Percentiles rank a stretch among this genome's conserved stretches.
Evolutionary conservation across 2,888 invertebrate species (phyloP).

Genomic region (Xestia ashworthii): DNA sequence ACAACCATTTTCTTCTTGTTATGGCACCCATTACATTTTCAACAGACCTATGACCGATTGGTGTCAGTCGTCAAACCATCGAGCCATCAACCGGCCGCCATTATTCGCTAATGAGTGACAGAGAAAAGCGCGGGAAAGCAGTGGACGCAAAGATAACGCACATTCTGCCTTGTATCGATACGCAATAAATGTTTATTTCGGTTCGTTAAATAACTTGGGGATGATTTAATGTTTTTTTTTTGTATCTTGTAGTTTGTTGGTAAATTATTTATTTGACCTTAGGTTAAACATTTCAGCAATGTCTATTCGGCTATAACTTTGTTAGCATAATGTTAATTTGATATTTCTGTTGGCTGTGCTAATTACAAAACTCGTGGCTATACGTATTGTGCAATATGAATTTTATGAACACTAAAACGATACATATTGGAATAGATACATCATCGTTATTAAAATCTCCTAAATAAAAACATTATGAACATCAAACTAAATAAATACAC

Average conservation of each 20-base stretch:
- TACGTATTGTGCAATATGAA: not conserved
- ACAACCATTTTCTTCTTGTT: slow-evolving; percentile 27
- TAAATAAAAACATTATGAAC: not conserved
- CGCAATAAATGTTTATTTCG: slow-evolving; percentile 63
- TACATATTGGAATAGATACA: not conserved
- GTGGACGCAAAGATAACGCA: slow-evolving; percentile 67
- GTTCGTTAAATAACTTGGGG: slow-evolving; percentile 62
- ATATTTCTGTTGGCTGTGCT: not conserved
- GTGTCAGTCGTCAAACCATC: slow-evolving; percentile 56
- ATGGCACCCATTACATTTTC: slow-evolving; percentile 46
- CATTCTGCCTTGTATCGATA: slow-evolving; percentile 69
- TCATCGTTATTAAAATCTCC: not conserved
- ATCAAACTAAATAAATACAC: slow-evolving; percentile 16
- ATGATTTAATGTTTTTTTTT: slow-evolving; percentile 49
- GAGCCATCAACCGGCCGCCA: slow-evolving; percentile 50
- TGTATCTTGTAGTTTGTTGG: slow-evolving; percentile 24
- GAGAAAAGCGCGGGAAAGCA: slow-evolving; percentile 76
- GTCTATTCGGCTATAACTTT: not conserved
- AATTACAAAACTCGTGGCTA: slow-evolving; percentile 2
- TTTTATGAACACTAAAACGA: not conserved
- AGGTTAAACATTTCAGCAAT: not conserved
- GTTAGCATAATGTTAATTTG: not conserved
- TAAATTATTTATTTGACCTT: slow-evolving; percentile 30
- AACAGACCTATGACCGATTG: slow-evolving; percentile 40
- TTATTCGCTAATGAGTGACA: slow-evolving; percentile 71